Percentiles rank a stretch among this genome's conserved stretches.
Evolutionary conservation across 2,797 vertebrate genomes (phyloP).

Genomic region (Sebastiscus tertius): DNA sequence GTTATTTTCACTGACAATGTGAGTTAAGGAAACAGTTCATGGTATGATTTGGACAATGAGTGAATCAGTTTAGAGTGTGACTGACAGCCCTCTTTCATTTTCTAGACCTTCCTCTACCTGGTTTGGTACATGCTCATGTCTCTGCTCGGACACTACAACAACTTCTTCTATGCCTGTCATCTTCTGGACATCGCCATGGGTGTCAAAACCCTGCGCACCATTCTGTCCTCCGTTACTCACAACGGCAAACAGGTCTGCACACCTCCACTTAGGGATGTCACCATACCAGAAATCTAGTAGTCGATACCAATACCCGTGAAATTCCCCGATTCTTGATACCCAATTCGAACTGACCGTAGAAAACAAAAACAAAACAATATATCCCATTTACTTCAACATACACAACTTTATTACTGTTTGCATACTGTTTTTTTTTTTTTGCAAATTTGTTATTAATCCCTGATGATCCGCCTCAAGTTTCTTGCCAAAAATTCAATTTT

Average conservation of each 20-base stretch:
- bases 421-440: too few relatives aligned
- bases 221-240: slow-evolving; percentile 95
- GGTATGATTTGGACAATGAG: neutral
- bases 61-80: neutral
- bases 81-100: neutral
- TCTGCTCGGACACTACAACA: slow-evolving; percentile 94
- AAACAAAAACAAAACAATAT: too few relatives aligned
- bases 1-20: slow-evolving; percentile 96
- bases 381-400: too few relatives aligned
- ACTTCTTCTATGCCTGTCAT: slow-evolving; percentile 94
- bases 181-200: slow-evolving; percentile 97
- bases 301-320: too few relatives aligned
- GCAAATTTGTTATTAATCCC: too few relatives aligned
- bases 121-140: slow-evolving; percentile 95
- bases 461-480: too few relatives aligned
- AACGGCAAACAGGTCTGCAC: slow-evolving; percentile 93
- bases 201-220: slow-evolving; percentile 93
- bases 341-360: too few relatives aligned
- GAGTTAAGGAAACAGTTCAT: slow-evolving; percentile 61
- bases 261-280: too few relatives aligned
- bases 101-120: slow-evolving; percentile 94
- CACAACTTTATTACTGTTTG: too few relatives aligned
- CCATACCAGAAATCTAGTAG: too few relatives aligned
- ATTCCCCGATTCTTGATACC: too few relatives aligned
- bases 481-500: too few relatives aligned